Evolutionary conservation across 2,888 invertebrate genomes (phyloP), one percentile per base, ranked within the genome.

Genomic region (Troides aeacus): DNA sequence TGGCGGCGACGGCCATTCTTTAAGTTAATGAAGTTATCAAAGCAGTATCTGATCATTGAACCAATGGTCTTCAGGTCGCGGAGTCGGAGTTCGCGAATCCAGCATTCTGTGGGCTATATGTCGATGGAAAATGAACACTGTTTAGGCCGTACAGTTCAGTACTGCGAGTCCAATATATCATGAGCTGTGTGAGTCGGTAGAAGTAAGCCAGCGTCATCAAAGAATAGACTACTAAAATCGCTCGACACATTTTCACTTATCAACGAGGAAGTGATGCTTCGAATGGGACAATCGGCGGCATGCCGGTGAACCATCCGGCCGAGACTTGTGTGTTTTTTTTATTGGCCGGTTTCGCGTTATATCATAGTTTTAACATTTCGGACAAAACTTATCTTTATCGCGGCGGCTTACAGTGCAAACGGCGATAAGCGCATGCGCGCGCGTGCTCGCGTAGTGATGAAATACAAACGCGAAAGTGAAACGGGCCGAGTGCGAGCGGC

Each of bases 271-370:
- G 79, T 82, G 83, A 86, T 82, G 81, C 85, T 80, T 84, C 84
- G 85, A 84, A 83, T 81, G 81, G 82, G 80, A 87, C 81, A 89
- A 89, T 90, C 89, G 90, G 87, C 85, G 82, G 83, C 88, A 89
- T 90, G 88, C 89, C 86, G 82, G 82, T 88, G 90, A 90, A 77
- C 88, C 90, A 89, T 85, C 87, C 89, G 89, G 79, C 84, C 88
- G 87, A 84, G 87, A 86, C 87, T 39, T 39, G 82, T 83, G 83
- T 84, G 21, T 21, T 21, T 86, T 86, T 88, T 88, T 89, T 89
- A 89, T 88, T 88, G 85, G 84, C 78, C 81, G 84, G 50, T 10
- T 87, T 88, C 85, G 84, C 86, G 84, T 84, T 84, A 84, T 86
- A 83, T 82, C 77, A 76, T 76, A 82, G 83, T 62, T 80, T 83